Evolutionary conservation across 2,888 invertebrate species (phyloP).

Genomic region (Heliconius ismenius): DNA sequence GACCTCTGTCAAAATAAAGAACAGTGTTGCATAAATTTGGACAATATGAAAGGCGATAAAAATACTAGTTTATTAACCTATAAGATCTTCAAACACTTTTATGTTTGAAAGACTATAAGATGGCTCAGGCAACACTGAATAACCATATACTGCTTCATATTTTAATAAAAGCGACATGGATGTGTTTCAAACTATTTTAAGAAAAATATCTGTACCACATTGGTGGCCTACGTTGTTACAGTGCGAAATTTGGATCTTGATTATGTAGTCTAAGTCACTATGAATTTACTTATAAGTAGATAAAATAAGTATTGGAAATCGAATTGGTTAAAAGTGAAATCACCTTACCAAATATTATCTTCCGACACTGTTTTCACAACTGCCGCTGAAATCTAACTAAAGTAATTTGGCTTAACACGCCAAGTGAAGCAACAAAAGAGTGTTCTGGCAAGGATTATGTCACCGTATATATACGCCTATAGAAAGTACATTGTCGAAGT

Average conservation of each 20-base stretch:
- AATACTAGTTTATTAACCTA: not conserved
- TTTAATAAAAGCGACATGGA: no score
- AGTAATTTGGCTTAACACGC: conserved; percentile 33
- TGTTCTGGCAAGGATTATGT: conserved; percentile 33
- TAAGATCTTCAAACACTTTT: not conserved
- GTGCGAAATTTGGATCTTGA: no score
- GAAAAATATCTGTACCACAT: no score
- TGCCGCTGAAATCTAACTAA: conserved; percentile 34
- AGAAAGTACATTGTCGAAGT: conserved; percentile 37
- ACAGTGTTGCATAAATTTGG: conserved; percentile 47
- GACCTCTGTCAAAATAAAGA: conserved; percentile 77
- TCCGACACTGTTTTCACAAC: conserved; percentile 25
- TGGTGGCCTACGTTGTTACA: no score
- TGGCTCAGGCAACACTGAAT: not conserved
- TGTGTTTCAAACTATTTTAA: no score
- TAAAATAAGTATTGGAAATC: not conserved
- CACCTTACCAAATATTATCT: conserved; percentile 26
- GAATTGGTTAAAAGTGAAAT: conserved; percentile 19
- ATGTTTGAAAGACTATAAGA: not conserved
- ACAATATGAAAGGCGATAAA: not conserved
- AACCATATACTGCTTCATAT: not conserved
- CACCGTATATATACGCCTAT: conserved; percentile 25
- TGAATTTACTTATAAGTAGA: not conserved
- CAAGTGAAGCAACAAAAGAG: conserved; percentile 34
- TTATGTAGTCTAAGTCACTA: not conserved